phyloP scores from a whole-genome alignment of 2,888 invertebrate species.

The Germaria angustata region DNA sequence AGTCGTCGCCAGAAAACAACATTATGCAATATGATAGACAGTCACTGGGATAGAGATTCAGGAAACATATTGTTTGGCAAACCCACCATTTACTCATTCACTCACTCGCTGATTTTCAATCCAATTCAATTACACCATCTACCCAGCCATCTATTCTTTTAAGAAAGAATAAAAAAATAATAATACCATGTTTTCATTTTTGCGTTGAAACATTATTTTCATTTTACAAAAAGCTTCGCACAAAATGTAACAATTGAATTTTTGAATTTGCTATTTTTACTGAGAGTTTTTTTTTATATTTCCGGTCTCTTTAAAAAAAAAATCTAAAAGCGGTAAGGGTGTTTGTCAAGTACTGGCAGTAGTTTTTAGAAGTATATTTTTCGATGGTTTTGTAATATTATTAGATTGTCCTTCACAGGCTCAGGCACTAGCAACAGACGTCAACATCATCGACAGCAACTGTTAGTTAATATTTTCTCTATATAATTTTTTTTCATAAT shows the following conservation, averaged over 20 bases:
- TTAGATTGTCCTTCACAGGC: conserved; percentile 62
- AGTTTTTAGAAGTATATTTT: conserved; percentile 21
- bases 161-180: conserved; percentile 1
- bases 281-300: conserved; percentile 52
- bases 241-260: conserved; percentile 61
- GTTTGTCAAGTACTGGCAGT: conserved; percentile 60
- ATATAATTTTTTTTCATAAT: conserved; percentile 42
- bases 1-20: conserved; percentile 13
- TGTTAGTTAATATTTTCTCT: conserved; percentile 48
- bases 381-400: conserved; percentile 24
- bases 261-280: conserved; percentile 57
- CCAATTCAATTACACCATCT: background rate
- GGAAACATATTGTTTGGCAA: conserved; percentile 65
- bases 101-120: conserved; percentile 16
- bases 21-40: conserved; percentile 29
- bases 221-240: conserved; percentile 63
- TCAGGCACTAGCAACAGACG: conserved; percentile 47
- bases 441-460: conserved; percentile 17
- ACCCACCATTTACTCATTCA: conserved; percentile 55
- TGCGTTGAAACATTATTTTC: conserved; percentile 56
- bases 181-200: conserved; percentile 64
- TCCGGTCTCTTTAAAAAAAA: conserved; percentile 32
- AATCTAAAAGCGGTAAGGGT: conserved; percentile 49
- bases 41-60: conserved; percentile 40
- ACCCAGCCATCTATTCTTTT: conserved; percentile 46